Evolutionary conservation across 1,140 invertebrate species (phyloP), one percentile per base, ranked within the genome.

Genomic region (Zaprionus ghesquierei): DNA sequence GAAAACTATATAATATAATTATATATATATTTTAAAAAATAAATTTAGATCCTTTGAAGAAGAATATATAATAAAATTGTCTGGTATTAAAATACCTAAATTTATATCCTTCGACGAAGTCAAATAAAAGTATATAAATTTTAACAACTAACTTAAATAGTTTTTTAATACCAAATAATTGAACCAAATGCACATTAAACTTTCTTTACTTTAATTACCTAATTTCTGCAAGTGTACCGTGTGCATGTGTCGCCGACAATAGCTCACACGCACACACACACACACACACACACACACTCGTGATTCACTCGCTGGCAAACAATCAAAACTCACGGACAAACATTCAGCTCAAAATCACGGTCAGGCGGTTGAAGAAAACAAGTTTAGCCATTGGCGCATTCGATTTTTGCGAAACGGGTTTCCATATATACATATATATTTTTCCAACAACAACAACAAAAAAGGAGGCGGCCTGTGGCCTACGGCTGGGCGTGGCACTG

Each of bases 391-490:
- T 68, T 69, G 73, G 58, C 59, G 70, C 62, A 75, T 62, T 79
- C 69, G 63, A 85, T 87, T 87, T 87, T 87, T 87, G 78, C 81
- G 12, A 81, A 86, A 86, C 81, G 71, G 54, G 79, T 87, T 86
- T 86, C 22, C 41, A 62, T 18, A 51, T 29, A 20, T 51, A 50
- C 44, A n/a, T n/a, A n/a, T 29, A 9, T 29, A 5, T 29, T 20
- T 46, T 46, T 46, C 41, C 41, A 46, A 46, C 41, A 41, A 5
- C 38, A 33, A 4, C 38, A 35, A 18, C 38, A 41, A 9, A 20
- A 20, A 15, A 41, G 12, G 62, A 38, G 76, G 80, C 76, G 55
- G 61, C 51, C 41, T 35, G 58, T 20, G 27, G 50, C n/a, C 50
- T 31, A n/a, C 20, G 12, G n/a, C 53, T 74, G 49, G 82, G 82